Evolutionary conservation across 2,888 invertebrate species (phyloP).

Genomic region (Bhutanitis thaidina): DNA sequence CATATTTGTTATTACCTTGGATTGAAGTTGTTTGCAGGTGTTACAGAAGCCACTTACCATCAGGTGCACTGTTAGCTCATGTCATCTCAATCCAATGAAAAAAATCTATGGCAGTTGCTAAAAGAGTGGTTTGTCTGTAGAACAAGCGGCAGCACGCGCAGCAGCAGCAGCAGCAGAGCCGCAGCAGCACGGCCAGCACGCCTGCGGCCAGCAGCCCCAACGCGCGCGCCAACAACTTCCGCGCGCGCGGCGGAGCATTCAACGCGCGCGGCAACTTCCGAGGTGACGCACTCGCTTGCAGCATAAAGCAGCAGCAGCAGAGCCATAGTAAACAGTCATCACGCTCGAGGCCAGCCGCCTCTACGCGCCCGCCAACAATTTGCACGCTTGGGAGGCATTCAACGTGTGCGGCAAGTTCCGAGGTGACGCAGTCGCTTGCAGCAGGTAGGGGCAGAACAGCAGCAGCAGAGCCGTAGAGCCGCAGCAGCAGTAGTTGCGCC

Average conservation of each 20-base stretch:
- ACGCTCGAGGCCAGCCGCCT: conserved; percentile 23
- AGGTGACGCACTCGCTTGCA: conserved; percentile 34
- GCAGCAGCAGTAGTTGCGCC: too few species aligned
- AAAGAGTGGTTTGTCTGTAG: conserved; percentile 26
- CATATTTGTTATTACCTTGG: too few species aligned
- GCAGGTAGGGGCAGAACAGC: too few species aligned
- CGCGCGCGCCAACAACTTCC: conserved; percentile 53
- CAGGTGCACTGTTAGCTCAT: too few species aligned
- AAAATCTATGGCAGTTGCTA: too few species aligned
- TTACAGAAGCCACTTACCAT: too few species aligned
- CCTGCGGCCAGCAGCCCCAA: conserved; percentile 26
- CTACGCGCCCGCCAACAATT: conserved; percentile 41
- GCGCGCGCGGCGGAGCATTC: conserved; percentile 53
- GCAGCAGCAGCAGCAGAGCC: conserved; percentile 19
- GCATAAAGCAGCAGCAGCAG: too few species aligned
- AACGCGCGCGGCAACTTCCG: conserved; percentile 58
- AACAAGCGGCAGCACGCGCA: conserved; percentile 64
- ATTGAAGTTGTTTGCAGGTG: too few species aligned
- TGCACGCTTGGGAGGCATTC: conserved; percentile 53
- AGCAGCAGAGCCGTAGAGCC: too few species aligned
- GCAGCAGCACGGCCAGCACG: conserved; percentile 39
- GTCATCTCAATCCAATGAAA: too few species aligned
- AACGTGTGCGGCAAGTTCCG: conserved; percentile 58
- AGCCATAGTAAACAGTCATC: conserved; percentile 17
- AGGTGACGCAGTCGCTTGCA: conserved; percentile 34